Evolutionary conservation across 2,797 vertebrate genomes (phyloP).

Genomic region (Acipenser ruthenus): DNA sequence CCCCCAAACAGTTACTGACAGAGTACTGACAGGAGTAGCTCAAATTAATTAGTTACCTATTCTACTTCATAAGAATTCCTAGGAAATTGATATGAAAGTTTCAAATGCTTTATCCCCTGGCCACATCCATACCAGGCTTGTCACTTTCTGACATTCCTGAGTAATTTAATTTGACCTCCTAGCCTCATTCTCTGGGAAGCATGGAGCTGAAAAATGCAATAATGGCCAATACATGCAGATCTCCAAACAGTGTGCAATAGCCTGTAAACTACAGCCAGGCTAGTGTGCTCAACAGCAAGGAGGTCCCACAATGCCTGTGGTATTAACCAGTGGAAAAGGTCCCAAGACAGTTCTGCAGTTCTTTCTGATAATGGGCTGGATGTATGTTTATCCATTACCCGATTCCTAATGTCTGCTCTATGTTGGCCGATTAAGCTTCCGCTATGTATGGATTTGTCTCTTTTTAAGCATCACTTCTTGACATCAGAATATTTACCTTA

Average conservation of each 20-base stretch:
- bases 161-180: slow-evolving; percentile 63
- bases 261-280: slow-evolving; percentile 36
- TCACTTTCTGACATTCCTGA: slow-evolving; percentile 49
- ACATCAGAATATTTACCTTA: too few relatives aligned
- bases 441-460: too few relatives aligned
- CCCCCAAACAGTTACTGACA: too few relatives aligned
- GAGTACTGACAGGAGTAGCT: too few relatives aligned
- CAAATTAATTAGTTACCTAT: too few relatives aligned
- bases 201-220: slow-evolving; percentile 38
- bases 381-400: too few relatives aligned
- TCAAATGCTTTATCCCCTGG: background rate
- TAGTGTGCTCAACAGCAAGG: slow-evolving; percentile 37
- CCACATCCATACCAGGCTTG: slow-evolving; percentile 20
- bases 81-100: background rate
- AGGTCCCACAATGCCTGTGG: slow-evolving; percentile 37
- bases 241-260: slow-evolving; percentile 36
- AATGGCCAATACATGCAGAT: slow-evolving; percentile 34
- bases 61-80: background rate
- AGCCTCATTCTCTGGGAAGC: slow-evolving; percentile 35
- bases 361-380: too few relatives aligned
- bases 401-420: too few relatives aligned
- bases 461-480: too few relatives aligned
- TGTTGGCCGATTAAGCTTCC: too few relatives aligned
- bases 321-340: slow-evolving; percentile 37
- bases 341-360: slow-evolving; percentile 22